phyloP scores from a whole-genome alignment of 2,888 invertebrate genomes.

The Sylvicola cinctus region DNA sequence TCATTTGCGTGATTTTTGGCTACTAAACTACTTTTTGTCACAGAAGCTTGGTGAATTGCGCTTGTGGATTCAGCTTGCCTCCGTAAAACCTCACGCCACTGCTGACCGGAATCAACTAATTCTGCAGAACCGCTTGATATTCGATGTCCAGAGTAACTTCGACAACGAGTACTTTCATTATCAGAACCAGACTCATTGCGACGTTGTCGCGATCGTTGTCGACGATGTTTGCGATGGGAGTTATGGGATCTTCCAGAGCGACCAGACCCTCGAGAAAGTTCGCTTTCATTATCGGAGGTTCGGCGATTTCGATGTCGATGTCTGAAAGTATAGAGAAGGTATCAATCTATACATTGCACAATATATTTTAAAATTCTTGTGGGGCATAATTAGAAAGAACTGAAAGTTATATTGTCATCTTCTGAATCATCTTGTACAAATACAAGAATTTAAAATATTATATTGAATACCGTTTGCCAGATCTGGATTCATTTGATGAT shows the following conservation, averaged over 20 bases:
- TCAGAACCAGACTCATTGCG: conserved; percentile 56
- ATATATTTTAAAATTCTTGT: too few relatives aligned
- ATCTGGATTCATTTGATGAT: conserved; percentile 67
- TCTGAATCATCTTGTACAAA: too few relatives aligned
- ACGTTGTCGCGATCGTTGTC: conserved; percentile 48
- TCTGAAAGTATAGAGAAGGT: too few relatives aligned
- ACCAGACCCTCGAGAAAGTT: conserved; percentile 66
- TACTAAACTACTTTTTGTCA: conserved; percentile 35
- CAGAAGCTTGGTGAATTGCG: conserved; percentile 46
- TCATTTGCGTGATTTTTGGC: conserved; percentile 28
- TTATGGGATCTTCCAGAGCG: conserved; percentile 36
- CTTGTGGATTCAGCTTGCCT: conserved; percentile 40
- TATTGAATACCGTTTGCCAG: conserved; percentile 41
- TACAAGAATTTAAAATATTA: neutral
- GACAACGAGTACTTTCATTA: conserved; percentile 36
- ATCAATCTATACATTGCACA: too few relatives aligned
- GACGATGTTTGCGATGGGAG: conserved; percentile 52
- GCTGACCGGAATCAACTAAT: conserved; percentile 68
- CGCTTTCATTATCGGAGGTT: conserved; percentile 79
- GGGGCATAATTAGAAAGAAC: neutral
- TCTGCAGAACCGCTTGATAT: conserved; percentile 33
- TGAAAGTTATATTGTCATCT: neutral
- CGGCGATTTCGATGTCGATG: conserved; percentile 62
- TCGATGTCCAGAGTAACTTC: conserved; percentile 25
- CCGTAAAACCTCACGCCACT: conserved; percentile 74